phyloP scores from a whole-genome alignment of 2,113 vertebrate genomes.

The Eptesicus fuscus region DNA sequence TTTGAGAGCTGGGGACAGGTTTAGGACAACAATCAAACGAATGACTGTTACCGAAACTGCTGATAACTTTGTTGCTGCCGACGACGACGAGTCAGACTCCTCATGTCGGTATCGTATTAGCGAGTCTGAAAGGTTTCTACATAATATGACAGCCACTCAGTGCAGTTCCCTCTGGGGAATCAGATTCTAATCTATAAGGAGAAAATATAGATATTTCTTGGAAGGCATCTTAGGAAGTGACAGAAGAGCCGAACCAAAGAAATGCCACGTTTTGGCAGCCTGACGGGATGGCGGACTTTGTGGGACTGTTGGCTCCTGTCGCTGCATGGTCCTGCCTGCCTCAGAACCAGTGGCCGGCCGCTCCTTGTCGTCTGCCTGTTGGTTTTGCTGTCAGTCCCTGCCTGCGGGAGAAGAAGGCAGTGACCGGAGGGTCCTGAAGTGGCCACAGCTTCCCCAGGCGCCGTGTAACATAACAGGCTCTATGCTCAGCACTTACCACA shows the following conservation, averaged over 20 bases:
- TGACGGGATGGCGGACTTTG: not conserved
- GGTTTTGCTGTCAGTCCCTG: not conserved
- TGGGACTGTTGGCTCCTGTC: not conserved
- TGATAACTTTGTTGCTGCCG: not conserved
- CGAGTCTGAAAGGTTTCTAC: conserved; percentile 31
- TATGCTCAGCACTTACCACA: rapidly evolving
- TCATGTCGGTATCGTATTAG: not conserved
- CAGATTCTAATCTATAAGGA: conserved; percentile 41
- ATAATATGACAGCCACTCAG: conserved; percentile 42
- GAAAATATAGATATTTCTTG: conserved; percentile 22
- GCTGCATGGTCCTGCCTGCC: not conserved
- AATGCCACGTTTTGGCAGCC: not conserved
- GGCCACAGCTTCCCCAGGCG: not conserved
- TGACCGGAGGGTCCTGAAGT: not conserved
- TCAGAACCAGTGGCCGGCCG: not conserved
- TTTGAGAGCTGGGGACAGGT: not conserved
- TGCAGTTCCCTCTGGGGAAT: conserved; percentile 31
- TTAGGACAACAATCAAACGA: not conserved
- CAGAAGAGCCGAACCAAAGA: not conserved
- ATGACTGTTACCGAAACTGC: not conserved
- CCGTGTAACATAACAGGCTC: not conserved
- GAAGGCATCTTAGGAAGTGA: conserved; percentile 33
- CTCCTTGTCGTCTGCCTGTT: not conserved
- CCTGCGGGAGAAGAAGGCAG: not conserved
- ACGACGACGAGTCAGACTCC: not conserved